Evolutionary conservation across 2,888 invertebrate genomes (phyloP), one percentile per base, ranked within the genome.

Genomic region (Drosophila trichaetosa): DNA sequence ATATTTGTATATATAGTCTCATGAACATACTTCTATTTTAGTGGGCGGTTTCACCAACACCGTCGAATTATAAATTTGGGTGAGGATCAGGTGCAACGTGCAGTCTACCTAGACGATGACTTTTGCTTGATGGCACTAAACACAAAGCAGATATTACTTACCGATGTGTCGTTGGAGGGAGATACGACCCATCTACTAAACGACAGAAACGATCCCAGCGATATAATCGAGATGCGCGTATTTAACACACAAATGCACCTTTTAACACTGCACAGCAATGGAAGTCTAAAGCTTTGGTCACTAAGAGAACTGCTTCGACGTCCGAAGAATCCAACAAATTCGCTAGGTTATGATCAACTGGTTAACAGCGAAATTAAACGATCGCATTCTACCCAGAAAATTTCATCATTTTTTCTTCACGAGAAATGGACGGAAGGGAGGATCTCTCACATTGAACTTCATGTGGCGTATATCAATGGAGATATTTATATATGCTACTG

Each of bases 51-150:
- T 53, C 92, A 92, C 72, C 92, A 92, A 68, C 89, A 91, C 27
- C 92, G 92, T 2, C 92, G 93, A 68, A 92, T 93, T 10, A 81
- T 93, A 16, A 87, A 90, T 40, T 73, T 93, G 40, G 90, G 90
- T 2, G 27, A 62, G 2, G 66, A 86, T 34, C 69, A 87, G 27
- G 90, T 91, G 11, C 89, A 80, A 38, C 73, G 89, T 27, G 85
- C 92, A 2, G 72, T 87, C 18, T 88, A 93, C 51, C 70, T 92
- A 3, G 84, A 92, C 24, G 78, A 87, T 10, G 92, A 93, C 57
- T 89, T 84, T 29, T 93, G 92, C 60, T 48, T 93, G 7, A 89
- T 93, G 57, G 91, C 90, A 0, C 69, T 93, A 6, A 77, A 82
- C 18, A 88, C 89, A 40, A 79, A 91, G 46, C 71, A 90, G n/a